These are phyloP conservation scores for Pachyramphus minor DNA, from an alignment of 2,113 vertebrate genomes.

Conservation along the genomic window DNA sequence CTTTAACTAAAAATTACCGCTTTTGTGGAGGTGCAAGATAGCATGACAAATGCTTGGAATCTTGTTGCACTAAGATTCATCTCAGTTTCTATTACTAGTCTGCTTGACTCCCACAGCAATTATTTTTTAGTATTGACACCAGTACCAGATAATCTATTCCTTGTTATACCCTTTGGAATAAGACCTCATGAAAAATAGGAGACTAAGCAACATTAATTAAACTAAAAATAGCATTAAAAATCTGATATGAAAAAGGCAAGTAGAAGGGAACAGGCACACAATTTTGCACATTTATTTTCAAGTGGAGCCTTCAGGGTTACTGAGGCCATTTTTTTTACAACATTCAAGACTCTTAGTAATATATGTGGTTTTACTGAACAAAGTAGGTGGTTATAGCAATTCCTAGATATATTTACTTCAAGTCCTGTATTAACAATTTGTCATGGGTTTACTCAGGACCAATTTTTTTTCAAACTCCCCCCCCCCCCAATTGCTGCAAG, in stretches of 20 bases:
- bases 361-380: neutral
- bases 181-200: neutral
- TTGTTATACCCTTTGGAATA: neutral
- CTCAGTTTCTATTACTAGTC: neutral
- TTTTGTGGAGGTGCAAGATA: neutral
- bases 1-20: neutral
- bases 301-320: neutral
- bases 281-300: neutral
- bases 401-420: neutral
- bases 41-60: neutral
- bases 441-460: too few relatives aligned
- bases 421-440: neutral
- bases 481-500: too few relatives aligned
- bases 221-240: neutral
- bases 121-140: conserved; percentile 23
- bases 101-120: neutral
- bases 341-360: neutral
- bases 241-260: neutral
- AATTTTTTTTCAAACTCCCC: too few relatives aligned
- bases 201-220: neutral
- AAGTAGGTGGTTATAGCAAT: neutral
- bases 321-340: neutral
- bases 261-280: neutral
- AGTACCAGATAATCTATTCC: neutral
- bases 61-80: neutral